These are phyloP conservation scores for Cephalotes varians DNA, from an alignment of 2,888 invertebrate genomes.

Conservation along the genomic window DNA sequence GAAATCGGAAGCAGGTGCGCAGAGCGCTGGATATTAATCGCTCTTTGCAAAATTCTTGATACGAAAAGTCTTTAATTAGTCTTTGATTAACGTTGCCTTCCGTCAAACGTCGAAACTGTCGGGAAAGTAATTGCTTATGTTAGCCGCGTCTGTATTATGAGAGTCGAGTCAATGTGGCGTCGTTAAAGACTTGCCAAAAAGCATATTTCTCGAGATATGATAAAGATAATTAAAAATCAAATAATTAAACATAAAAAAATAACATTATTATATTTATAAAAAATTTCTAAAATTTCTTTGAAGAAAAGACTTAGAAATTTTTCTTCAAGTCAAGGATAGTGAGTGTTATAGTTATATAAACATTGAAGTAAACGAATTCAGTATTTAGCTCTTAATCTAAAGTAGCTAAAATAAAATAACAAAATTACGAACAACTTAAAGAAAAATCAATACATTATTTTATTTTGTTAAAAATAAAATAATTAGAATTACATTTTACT, in stretches of 20 bases:
- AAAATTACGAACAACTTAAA: neutral
- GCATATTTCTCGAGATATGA: neutral
- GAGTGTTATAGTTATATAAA: neutral
- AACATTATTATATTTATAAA: no score
- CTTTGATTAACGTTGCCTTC: neutral
- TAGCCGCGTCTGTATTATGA: neutral
- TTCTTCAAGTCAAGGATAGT: neutral
- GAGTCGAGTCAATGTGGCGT: neutral
- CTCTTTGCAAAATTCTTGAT: conserved; percentile 23
- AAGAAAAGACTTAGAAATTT: neutral
- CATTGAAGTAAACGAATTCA: neutral
- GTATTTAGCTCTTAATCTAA: neutral
- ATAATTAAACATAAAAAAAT: neutral
- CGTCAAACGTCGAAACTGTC: neutral
- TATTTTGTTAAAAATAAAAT: neutral
- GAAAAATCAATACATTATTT: conserved; percentile 3
- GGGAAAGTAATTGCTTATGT: neutral
- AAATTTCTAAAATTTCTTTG: neutral
- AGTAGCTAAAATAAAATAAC: neutral
- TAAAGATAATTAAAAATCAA: neutral
- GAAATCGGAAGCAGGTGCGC: conserved; percentile 72
- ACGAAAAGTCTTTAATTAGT: neutral
- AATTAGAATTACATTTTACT: neutral
- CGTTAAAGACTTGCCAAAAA: neutral
- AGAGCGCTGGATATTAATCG: conserved; percentile 17